Conservation (phyloP, 1,140 invertebrate species). For the Harpegnathos saltator region DNA sequence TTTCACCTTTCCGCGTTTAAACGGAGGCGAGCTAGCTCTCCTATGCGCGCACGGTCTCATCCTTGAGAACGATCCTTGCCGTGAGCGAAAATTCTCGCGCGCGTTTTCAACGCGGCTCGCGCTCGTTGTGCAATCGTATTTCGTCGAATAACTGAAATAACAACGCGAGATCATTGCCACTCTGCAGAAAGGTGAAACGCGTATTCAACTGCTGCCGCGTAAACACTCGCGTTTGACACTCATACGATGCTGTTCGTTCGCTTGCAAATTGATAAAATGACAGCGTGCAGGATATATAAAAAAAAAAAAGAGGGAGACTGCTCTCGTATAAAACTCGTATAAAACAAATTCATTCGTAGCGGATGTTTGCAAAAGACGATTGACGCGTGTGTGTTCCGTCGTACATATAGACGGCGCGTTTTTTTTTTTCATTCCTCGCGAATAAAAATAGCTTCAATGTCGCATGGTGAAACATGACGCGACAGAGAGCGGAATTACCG, state of each 20-base stretch:
- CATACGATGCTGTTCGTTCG: neutral
- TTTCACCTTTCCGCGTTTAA: constrained; percentile 57
- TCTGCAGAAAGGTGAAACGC: neutral
- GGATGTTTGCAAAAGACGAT: constrained; percentile 3
- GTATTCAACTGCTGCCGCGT: neutral
- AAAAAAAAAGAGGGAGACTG: constrained; percentile 1
- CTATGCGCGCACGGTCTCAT: constrained; percentile 31
- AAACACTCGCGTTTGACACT: constrained; percentile 5
- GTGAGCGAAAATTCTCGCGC: constrained; percentile 49
- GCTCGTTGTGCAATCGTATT: neutral
- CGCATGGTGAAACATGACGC: neutral
- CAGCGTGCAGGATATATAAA: neutral
- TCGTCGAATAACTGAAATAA: constrained; percentile 49
- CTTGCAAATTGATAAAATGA: constrained; percentile 35
- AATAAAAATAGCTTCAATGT: neutral
- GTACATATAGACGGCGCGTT: too few relatives aligned
- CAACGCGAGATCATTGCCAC: constrained; percentile 28
- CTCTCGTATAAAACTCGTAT: constrained; percentile 7
- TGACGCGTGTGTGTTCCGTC: neutral
- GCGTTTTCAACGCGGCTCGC: neutral
- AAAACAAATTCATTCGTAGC: neutral
- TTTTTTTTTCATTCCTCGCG: neutral
- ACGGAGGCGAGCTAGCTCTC: constrained; percentile 37
- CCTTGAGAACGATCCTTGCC: constrained; percentile 60
- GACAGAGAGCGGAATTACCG: neutral